Evolutionary conservation across 2,797 vertebrate genomes (phyloP), one percentile per base, ranked within the genome.

Genomic region (Artibeus lituratus): DNA sequence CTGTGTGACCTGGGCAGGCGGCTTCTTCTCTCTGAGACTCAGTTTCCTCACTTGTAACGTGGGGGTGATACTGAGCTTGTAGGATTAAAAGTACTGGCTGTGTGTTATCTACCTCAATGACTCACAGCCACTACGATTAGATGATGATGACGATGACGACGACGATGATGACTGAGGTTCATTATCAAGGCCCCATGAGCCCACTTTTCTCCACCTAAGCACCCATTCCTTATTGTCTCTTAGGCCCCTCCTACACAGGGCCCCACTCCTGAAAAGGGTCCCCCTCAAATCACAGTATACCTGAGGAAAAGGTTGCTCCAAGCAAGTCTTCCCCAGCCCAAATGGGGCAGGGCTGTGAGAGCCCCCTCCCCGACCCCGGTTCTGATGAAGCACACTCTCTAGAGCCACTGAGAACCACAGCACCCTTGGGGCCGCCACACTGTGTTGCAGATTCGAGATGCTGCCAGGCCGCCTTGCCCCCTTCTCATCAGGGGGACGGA

Each of bases 371-470:
- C 62, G 5, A 7, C 26, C 49, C 42, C 37, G 35, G 55, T 37
- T 69, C 55, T 1, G 21, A 29, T 2, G 62, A 7, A 51, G 65
- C 11, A 7, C 15, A 5, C 1, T 80, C 39, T 62, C 21, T 0
- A 7, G 24, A 15, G 39, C 7, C 59, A 55, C 73, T 0, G 0
- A 77, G 76, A 70, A 21, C 49, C 70, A 29, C 39, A 4, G 2
- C 0, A 0, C 35, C 26, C 16, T 1, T 1, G 22, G 69, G 76
- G 4, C 21, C 9, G 0, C 18, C 57, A 3, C 29, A 0, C 15
- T 0, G 1, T 0, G 14, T 37, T 11, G 4, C 3, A 11, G 69
- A 37, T 3, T 49, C 51, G 1, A 0, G 29, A 24, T 0, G 7
- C 22, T 2, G 1, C 32, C 51, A 3, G 35, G 32, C 21, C 74